phyloP scores from a whole-genome alignment of 2,113 vertebrate species.

The Patagioenas fasciata region DNA sequence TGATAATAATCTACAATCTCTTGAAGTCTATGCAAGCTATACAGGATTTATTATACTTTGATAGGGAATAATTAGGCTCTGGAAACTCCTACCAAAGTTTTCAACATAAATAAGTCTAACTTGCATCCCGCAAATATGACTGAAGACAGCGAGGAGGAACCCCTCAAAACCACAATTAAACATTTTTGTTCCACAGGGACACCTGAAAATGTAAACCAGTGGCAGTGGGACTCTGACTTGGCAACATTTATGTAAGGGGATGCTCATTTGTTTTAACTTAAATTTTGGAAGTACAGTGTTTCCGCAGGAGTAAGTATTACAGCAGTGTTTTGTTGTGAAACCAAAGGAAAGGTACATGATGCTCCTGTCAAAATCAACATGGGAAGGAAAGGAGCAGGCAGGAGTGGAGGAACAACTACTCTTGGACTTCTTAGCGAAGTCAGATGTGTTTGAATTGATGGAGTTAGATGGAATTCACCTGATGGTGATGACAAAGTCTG shows the following conservation, averaged over 20 bases:
- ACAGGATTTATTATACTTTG: background rate
- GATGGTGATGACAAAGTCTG: background rate
- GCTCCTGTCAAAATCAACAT: background rate
- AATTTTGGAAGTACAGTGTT: background rate
- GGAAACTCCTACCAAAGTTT: background rate
- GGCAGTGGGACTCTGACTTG: background rate
- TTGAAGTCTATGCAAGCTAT: background rate
- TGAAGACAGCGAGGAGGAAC: background rate
- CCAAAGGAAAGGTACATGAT: background rate
- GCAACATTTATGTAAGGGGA: background rate
- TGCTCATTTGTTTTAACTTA: background rate
- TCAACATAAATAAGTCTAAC: background rate
- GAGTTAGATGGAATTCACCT: background rate
- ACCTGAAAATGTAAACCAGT: background rate
- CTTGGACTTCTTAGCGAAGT: background rate
- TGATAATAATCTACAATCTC: background rate
- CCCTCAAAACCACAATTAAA: background rate
- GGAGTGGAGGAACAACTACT: background rate
- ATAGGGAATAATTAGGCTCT: background rate
- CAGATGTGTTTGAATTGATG: background rate
- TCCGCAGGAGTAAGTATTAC: background rate
- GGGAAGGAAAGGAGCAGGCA: background rate
- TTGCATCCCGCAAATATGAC: background rate
- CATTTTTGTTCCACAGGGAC: background rate
- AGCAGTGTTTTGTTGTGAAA: background rate